Base-by-base conservation (phyloP, 2,113 vertebrate genomes). In the Sander vitreus region DNA sequence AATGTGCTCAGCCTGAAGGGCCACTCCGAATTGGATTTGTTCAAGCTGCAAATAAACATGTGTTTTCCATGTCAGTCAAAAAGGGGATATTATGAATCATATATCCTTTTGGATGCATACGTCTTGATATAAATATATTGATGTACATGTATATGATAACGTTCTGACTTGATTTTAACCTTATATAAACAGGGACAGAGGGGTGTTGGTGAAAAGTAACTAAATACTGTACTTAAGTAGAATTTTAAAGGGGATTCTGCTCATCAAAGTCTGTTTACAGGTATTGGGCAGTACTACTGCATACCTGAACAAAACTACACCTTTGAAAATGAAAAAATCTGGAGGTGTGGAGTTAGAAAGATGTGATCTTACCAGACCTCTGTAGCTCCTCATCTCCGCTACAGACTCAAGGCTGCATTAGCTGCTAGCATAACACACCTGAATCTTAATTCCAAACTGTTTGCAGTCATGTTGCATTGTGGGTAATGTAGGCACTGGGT, bases 1-100 rank as follows among this genome's bases (percentile, higher is more conserved):
- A 79, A 79, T 77, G 80, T 30, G 70, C 78, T 62, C 75, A 57
- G 66, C 74, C 86, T 53, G 67, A 78, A 68, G 88, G 80, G 58
- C 36, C 68, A 47, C 14, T 21, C 77, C 36, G 8, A 45, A 84
- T 79, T 76, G 33, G 47, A 85, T 91, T 80, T 85, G 67, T 75
- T 77, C 68, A 0, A 55, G 64, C 65, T 63, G 3, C 48, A 66
- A 53, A 66, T 27, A 64, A 84, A 84, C 70, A 58, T 43, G 12
- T 43, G 48, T 78, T 58, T 39, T 30, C 66, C 36, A 53, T 55
- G 36, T 82, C 84, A 36, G 71, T 74, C 51, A 30, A 16, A 36
- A 27, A 36, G 25, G 2, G 15, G n/a, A 15, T 50, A n/a, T 58
- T 27, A 16, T 13, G 8, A 43, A 8, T 36, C 39, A 45, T 4